Conservation (phyloP, 2,797 vertebrate species). For the Phataginus tricuspis region DNA sequence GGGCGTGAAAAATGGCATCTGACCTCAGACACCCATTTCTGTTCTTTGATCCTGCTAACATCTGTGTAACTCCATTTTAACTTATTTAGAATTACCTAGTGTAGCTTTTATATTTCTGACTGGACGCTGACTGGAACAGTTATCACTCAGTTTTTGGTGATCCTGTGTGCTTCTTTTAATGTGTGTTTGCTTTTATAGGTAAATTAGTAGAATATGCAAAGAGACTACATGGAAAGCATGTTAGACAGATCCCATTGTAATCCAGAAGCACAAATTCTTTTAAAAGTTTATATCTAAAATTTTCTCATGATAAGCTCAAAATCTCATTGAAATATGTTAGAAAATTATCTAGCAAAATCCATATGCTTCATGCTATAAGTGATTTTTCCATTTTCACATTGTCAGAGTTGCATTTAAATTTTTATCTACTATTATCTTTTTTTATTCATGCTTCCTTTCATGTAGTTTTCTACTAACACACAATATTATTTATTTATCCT, state of each 20-base stretch:
- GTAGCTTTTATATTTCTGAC: neutral
- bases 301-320: neutral
- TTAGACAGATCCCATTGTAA: neutral
- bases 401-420: slow-evolving; percentile 13
- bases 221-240: rapidly evolving
- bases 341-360: neutral
- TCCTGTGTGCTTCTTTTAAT: neutral
- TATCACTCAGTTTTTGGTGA: neutral
- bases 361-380: neutral
- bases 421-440: slow-evolving; percentile 13
- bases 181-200: neutral
- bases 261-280: neutral
- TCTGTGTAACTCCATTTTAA: neutral
- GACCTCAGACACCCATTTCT: neutral
- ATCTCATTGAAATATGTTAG: neutral
- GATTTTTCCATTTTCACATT: slow-evolving; percentile 26
- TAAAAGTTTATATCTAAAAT: neutral
- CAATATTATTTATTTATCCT: slow-evolving; percentile 22
- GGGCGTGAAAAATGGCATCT: too few species aligned
- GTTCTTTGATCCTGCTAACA: neutral
- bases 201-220: neutral
- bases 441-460: slow-evolving; percentile 11
- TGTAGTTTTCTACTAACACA: neutral
- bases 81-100: neutral
- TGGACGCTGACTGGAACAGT: neutral